A percentile compares a stretch with the other conserved stretches of the same genome.
These are phyloP conservation scores for Oreochromis mossambicus DNA, from an alignment of 2,797 vertebrate genomes.

Conservation along the genomic window DNA sequence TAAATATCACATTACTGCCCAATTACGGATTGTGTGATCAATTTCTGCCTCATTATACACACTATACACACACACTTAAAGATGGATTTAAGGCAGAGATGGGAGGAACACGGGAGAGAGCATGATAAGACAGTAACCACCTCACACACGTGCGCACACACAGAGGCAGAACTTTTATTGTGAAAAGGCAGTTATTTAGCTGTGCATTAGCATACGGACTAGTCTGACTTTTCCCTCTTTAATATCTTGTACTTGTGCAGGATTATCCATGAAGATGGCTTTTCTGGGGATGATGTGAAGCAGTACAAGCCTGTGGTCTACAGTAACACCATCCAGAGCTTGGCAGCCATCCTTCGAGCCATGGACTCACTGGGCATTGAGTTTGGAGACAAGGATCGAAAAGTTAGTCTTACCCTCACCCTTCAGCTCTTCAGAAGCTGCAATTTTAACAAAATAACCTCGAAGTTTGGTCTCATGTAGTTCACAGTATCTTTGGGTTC, in stretches of 20 bases:
- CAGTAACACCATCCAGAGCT: slow-evolving; percentile 98
- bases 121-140: background rate
- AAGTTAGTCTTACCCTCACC: slow-evolving; percentile 74
- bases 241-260: slow-evolving; percentile 73
- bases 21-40: slow-evolving; percentile 44
- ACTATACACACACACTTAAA: slow-evolving; percentile 9
- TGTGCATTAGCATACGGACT: slow-evolving; percentile 28
- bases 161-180: slow-evolving; percentile 6
- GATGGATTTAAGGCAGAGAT: background rate
- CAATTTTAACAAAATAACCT: background rate
- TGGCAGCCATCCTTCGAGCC: slow-evolving; percentile 93
- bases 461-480: background rate
- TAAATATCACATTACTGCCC: slow-evolving; percentile 59
- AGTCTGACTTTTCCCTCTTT: slow-evolving; percentile 13
- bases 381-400: slow-evolving; percentile 91
- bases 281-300: slow-evolving; percentile 96
- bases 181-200: slow-evolving; percentile 1
- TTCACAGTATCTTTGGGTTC: background rate
- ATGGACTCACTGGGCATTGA: slow-evolving; percentile 95
- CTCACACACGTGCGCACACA: background rate
- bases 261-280: slow-evolving; percentile 98
- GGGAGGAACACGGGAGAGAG: background rate
- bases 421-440: background rate
- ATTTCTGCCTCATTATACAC: slow-evolving; percentile 27
- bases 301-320: slow-evolving; percentile 98